Conservation (phyloP, 2,888 invertebrate species). For the Phasia obesa region DNA sequence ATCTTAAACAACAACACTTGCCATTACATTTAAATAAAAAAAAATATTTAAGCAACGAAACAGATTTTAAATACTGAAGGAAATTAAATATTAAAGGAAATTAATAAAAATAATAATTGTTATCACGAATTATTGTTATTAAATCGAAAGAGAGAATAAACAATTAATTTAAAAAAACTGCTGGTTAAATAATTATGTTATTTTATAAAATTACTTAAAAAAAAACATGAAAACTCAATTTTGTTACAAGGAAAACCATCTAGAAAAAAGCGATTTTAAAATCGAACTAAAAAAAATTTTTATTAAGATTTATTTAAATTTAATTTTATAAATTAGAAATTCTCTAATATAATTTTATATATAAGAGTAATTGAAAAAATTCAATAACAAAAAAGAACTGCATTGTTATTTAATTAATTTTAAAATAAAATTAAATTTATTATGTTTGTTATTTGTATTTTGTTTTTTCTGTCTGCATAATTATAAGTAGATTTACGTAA, state of each 20-base stretch:
- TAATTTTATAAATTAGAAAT: neutral
- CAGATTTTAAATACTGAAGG: constrained; percentile 22
- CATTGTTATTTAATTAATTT: constrained; percentile 65
- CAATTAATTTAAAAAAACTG: constrained; percentile 25
- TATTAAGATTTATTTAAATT: neutral
- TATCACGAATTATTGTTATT: constrained; percentile 43
- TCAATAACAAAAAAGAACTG: constrained; percentile 57
- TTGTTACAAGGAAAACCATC: neutral
- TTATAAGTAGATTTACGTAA: constrained; percentile 56
- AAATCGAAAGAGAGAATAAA: neutral
- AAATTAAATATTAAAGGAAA: constrained; percentile 8
- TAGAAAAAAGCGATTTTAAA: neutral
- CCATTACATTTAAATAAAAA: constrained; percentile 54
- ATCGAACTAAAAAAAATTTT: neutral
- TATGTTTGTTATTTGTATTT: constrained; percentile 42
- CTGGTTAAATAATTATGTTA: neutral
- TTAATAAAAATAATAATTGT: constrained; percentile 52
- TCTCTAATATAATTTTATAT: constrained; percentile 33
- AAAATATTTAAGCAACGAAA: constrained; percentile 54
- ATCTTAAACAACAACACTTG: constrained; percentile 49
- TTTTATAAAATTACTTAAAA: neutral
- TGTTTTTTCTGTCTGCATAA: constrained; percentile 45
- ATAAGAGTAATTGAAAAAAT: neutral
- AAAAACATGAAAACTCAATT: neutral
- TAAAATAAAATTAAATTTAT: constrained; percentile 22